Percentiles rank a stretch among this genome's conserved stretches.
These are phyloP conservation scores for Pandion haliaetus DNA, from an alignment of 2,113 vertebrate genomes.

Conservation along the genomic window DNA sequence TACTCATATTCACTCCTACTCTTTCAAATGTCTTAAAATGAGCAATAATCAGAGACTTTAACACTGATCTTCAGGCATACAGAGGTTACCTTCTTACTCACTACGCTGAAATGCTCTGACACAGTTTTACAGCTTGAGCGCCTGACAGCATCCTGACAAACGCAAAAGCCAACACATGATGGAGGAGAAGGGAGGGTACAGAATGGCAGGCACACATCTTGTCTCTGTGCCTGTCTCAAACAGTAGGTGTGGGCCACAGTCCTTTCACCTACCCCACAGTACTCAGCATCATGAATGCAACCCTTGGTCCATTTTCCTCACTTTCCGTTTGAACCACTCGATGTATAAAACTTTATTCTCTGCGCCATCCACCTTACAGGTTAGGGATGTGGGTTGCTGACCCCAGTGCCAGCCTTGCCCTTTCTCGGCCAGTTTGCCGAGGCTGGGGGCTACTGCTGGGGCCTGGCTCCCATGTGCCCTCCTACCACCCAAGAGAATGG, in stretches of 20 bases:
- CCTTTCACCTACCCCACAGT: not conserved
- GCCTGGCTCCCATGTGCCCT: rapidly evolving
- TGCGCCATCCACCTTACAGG: rapidly evolving
- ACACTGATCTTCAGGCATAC: not conserved
- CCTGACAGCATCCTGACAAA: not conserved
- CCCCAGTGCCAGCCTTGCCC: not conserved
- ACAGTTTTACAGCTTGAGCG: not conserved
- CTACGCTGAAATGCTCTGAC: not conserved
- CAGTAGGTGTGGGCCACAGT: rapidly evolving
- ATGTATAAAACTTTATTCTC: rapidly evolving
- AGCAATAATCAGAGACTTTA: not conserved
- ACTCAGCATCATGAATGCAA: not conserved
- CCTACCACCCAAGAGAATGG: not conserved
- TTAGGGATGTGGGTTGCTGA: not conserved
- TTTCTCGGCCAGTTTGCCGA: not conserved
- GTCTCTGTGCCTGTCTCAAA: not conserved
- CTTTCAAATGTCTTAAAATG: not conserved
- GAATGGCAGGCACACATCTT: not conserved
- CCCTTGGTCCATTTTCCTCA: not conserved
- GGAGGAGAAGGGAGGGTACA: not conserved
- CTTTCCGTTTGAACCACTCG: not conserved
- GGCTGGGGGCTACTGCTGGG: not conserved
- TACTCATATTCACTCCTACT: not conserved
- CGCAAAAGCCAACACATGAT: rapidly evolving
- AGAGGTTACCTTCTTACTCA: not conserved